Evolutionary conservation across 1,140 invertebrate species (phyloP).

Genomic region (Bombus soroeensis): DNA sequence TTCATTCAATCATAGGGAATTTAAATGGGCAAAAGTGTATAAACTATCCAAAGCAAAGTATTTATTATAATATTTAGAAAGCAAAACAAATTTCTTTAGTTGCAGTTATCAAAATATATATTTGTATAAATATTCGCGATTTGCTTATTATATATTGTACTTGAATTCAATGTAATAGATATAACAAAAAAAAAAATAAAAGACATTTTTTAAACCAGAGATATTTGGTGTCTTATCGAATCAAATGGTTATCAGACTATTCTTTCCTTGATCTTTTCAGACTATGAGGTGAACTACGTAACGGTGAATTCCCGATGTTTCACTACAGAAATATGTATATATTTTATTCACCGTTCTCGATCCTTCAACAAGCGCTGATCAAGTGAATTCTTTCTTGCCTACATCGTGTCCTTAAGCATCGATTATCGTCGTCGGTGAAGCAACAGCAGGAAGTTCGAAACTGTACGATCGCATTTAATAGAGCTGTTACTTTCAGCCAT

Average conservation of each 20-base stretch:
- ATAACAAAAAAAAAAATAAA: no score
- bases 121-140: no score
- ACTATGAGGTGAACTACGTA: constrained; percentile 35
- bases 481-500: constrained; percentile 8
- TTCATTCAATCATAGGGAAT: no score
- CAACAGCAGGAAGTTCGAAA: no score
- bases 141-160: no score
- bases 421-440: not conserved
- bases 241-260: constrained; percentile 21
- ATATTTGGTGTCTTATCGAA: constrained; percentile 56
- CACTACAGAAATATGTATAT: constrained; percentile 11
- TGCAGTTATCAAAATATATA: no score
- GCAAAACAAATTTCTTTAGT: not conserved
- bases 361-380: not conserved
- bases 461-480: not conserved
- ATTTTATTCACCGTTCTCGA: constrained; percentile 4
- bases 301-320: constrained; percentile 21
- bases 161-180: no score
- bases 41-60: no score
- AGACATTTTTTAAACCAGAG: not conserved
- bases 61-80: no score
- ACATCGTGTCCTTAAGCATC: no score
- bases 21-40: no score
- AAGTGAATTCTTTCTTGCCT: not conserved
- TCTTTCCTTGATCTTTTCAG: constrained; percentile 5